A percentile compares a stretch with the other conserved stretches of the same genome.
Evolutionary conservation across 2,888 invertebrate species (phyloP).

Genomic region (Cerastis leucographa): DNA sequence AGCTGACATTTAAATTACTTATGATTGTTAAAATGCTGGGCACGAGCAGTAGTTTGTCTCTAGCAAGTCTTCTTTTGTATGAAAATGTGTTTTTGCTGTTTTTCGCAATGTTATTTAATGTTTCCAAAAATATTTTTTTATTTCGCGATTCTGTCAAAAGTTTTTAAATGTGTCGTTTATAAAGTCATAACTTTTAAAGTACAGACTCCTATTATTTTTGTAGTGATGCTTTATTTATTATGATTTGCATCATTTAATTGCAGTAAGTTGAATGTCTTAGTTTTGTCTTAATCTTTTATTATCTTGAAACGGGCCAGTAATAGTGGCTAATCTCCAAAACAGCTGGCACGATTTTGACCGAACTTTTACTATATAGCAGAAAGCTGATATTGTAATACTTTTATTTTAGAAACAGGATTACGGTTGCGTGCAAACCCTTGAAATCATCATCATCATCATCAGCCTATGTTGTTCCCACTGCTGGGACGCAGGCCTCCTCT

Average conservation of each 20-base stretch:
- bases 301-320: too few relatives aligned
- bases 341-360: too few relatives aligned
- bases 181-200: not conserved
- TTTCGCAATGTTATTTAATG: not conserved
- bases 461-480: too few relatives aligned
- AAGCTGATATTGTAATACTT: too few relatives aligned
- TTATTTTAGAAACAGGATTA: too few relatives aligned
- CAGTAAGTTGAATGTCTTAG: not conserved
- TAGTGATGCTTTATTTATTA: not conserved
- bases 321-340: too few relatives aligned
- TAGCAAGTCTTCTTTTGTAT: not conserved
- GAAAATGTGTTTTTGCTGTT: not conserved
- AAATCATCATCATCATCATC: too few relatives aligned
- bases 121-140: constrained; percentile 2
- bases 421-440: too few relatives aligned
- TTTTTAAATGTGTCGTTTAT: not conserved
- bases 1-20: not conserved
- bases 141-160: not conserved
- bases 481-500: too few relatives aligned
- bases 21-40: constrained; percentile 8
- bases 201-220: not conserved
- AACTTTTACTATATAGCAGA: too few relatives aligned
- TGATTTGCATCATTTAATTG: too few relatives aligned
- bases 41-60: not conserved
- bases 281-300: not conserved